These are phyloP conservation scores for Acanthiza pusilla DNA, from an alignment of 2,797 vertebrate species.

Conservation along the genomic window DNA sequence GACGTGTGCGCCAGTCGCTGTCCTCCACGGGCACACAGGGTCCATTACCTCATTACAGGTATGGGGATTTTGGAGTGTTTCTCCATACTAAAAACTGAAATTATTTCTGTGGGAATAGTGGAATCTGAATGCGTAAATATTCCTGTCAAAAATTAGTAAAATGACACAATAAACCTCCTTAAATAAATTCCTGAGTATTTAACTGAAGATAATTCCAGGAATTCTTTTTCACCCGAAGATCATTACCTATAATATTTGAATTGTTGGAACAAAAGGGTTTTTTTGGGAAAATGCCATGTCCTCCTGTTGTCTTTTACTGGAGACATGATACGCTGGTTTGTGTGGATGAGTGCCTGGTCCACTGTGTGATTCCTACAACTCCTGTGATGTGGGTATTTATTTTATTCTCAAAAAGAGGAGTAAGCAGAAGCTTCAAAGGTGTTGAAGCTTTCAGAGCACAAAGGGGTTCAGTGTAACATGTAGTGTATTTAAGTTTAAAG, in stretches of 20 bases:
- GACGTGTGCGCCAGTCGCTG: constrained; percentile 94
- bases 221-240: not conserved
- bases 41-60: constrained; percentile 98
- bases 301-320: not conserved
- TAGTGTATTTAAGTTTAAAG: not conserved
- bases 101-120: not conserved
- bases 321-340: not conserved
- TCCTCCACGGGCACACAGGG: constrained; percentile 94
- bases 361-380: not conserved
- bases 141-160: not conserved
- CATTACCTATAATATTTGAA: not conserved
- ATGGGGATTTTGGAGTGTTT: not conserved
- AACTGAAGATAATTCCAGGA: not conserved
- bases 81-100: not conserved
- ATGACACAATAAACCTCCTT: not conserved
- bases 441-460: not conserved
- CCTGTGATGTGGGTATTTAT: not conserved
- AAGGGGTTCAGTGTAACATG: not conserved
- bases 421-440: not conserved
- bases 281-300: not conserved
- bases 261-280: not conserved
- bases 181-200: not conserved
- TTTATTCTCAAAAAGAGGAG: not conserved
- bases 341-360: not conserved
- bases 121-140: not conserved